phyloP scores from a whole-genome alignment of 2,113 vertebrate species.

The Aphelocoma coerulescens region DNA sequence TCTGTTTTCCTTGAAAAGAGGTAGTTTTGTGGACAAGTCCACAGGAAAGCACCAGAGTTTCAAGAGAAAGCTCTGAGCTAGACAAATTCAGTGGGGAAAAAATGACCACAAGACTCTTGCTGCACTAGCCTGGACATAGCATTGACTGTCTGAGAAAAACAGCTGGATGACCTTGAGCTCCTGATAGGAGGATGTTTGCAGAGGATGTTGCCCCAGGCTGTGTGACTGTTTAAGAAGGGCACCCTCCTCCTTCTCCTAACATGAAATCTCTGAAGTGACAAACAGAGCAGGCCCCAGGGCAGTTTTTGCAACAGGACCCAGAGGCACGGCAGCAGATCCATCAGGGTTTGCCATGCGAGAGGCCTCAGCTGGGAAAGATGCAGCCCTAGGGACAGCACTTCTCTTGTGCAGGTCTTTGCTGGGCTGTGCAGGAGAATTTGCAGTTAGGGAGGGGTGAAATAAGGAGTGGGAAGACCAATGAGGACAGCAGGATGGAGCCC shows the following conservation, averaged over 20 bases:
- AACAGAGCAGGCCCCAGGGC: not conserved
- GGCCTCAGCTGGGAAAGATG: not conserved
- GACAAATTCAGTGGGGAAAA: not conserved
- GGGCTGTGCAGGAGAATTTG: not conserved
- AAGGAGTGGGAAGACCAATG: accelerated
- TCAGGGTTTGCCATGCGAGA: not conserved
- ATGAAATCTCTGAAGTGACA: not conserved
- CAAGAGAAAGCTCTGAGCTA: not conserved
- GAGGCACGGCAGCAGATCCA: not conserved
- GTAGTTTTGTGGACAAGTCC: not conserved
- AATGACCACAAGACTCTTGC: not conserved
- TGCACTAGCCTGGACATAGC: not conserved
- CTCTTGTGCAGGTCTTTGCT: not conserved
- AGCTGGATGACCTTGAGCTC: not conserved
- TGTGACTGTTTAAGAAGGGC: not conserved
- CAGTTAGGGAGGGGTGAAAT: not conserved
- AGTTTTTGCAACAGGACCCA: not conserved
- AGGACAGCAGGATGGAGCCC: not conserved
- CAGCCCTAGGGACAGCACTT: not conserved
- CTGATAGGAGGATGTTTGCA: not conserved
- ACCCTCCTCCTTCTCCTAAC: not conserved
- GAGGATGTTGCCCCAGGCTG: not conserved
- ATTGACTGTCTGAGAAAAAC: not conserved
- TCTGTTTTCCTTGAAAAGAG: not conserved
- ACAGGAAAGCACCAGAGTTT: not conserved